phyloP scores from a whole-genome alignment of 2,888 invertebrate species.

The Polymixis lichenea region DNA sequence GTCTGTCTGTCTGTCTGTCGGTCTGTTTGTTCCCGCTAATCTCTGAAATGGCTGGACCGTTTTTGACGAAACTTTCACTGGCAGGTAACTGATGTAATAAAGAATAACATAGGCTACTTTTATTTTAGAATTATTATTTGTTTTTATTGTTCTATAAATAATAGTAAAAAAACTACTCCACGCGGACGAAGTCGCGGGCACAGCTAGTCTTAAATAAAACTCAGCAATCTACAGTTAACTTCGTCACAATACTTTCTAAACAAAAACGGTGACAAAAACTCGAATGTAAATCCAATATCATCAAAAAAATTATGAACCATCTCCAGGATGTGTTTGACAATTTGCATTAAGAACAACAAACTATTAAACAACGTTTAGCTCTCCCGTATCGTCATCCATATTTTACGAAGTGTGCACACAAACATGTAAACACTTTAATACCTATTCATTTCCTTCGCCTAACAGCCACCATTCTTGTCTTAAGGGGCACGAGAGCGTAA shows the following conservation, averaged over 20 bases:
- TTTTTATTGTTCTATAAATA: too few relatives aligned
- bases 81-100: too few relatives aligned
- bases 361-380: conserved; percentile 50
- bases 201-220: not conserved
- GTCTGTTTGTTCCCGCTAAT: too few relatives aligned
- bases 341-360: conserved; percentile 23
- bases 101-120: too few relatives aligned
- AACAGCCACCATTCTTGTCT: conserved; percentile 76
- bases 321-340: conserved; percentile 10
- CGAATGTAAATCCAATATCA: not conserved
- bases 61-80: too few relatives aligned
- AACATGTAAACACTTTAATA: conserved; percentile 66
- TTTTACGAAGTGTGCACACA: conserved; percentile 56
- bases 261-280: not conserved
- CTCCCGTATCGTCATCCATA: conserved; percentile 29
- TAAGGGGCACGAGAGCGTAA: conserved; percentile 82
- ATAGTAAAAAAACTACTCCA: too few relatives aligned
- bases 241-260: not conserved
- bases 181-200: too few relatives aligned
- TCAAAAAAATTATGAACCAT: not conserved
- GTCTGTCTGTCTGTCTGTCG: too few relatives aligned
- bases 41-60: too few relatives aligned
- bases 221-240: not conserved
- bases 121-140: too few relatives aligned
- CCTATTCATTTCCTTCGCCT: conserved; percentile 64